These are phyloP conservation scores for Strigamia maritima DNA, from an alignment of 2,888 invertebrate genomes.

Conservation along the genomic window DNA sequence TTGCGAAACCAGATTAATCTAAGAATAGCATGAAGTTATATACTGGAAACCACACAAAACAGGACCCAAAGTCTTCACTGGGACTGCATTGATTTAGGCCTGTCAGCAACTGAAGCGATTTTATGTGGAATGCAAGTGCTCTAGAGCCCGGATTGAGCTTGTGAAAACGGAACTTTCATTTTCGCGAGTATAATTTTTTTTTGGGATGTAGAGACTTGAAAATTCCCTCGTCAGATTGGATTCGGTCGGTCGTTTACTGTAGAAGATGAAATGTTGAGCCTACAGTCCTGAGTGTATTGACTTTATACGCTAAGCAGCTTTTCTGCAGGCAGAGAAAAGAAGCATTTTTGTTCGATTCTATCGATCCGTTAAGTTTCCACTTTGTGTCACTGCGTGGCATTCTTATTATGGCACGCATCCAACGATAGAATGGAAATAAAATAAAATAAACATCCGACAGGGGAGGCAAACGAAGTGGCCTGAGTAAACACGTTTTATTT, in stretches of 20 bases:
- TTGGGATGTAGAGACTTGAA: neutral
- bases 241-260: neutral
- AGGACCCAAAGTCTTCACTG: too few species aligned
- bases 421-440: neutral
- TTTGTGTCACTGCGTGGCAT: neutral
- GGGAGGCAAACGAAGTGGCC: neutral
- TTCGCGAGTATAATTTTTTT: neutral
- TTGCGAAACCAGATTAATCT: too few species aligned
- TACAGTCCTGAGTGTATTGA: slow-evolving; percentile 4
- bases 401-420: neutral
- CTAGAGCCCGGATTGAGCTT: too few species aligned
- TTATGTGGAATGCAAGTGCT: too few species aligned
- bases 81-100: too few species aligned
- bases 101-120: too few species aligned
- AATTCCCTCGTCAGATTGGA: neutral
- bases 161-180: neutral
- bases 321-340: neutral
- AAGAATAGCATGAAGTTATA: too few species aligned
- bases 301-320: slow-evolving; percentile 4
- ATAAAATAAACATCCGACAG: neutral
- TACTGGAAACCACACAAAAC: too few species aligned
- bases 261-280: slow-evolving; percentile 4
- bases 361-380: slow-evolving; percentile 4
- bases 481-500: neutral
- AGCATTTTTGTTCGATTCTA: neutral